Evolutionary conservation across 2,888 invertebrate genomes (phyloP), one percentile per base, ranked within the genome.

Genomic region (Nomada flava): DNA sequence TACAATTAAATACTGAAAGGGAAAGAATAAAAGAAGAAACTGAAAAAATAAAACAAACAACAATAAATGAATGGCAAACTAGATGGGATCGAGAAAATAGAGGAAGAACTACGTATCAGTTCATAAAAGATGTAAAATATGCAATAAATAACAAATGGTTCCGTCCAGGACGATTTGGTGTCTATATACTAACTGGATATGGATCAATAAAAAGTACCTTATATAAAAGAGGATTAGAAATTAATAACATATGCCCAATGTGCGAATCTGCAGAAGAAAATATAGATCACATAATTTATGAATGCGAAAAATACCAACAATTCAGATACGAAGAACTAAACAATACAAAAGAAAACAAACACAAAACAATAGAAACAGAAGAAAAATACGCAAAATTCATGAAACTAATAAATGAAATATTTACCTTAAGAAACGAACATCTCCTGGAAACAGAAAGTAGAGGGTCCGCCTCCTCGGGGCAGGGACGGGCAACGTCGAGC

Each of bases 61-160:
- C 13, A 15, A 50, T 4, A 18, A 15, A 13, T 4, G 13, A 29
- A 5, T 72, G 72, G 72, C 72, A 72, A 20, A 13, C 0, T 0
- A 55, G 72, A 26, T 72, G 72, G 72, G 53, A 64, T 15, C 26
- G 9, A 9, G 26, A 26, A 2, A 52, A 4, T 0, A 26, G 50
- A 10, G 73, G 73, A 10, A 10, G 63, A 44, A 23, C 20, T 5
- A 63, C 64, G 11, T 64, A 73, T 7, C 29, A 64, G 44, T 73
- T 23, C 13, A 69, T 69, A 10, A 36, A 18, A 44, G 20, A 59
- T 53, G 57, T 42, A 0, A 44, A 36, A 0, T 57, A 42, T 15
- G 26, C 20, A 10, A 47, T 13, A 0, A n/a, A 44, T 11, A 50
- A 26, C 13, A 15, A 47, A 18, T 64, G 44, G 64, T 64, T 64